phyloP scores from a whole-genome alignment of 2,888 invertebrate species.

The Lycophotia porphyrea region DNA sequence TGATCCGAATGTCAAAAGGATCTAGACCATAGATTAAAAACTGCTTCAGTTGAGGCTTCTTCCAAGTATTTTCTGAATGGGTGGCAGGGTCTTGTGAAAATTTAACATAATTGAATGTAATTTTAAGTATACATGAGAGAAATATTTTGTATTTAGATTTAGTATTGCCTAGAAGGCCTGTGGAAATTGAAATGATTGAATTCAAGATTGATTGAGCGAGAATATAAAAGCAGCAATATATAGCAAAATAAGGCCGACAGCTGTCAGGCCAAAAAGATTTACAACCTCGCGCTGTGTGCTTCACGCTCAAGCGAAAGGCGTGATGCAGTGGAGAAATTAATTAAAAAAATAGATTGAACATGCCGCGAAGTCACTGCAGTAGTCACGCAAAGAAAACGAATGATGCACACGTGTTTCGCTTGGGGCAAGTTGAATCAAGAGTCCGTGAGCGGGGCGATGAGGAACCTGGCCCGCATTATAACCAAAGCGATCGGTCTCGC shows the following conservation, averaged over 20 bases:
- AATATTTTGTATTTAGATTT: slow-evolving; percentile 60
- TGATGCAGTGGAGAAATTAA: not conserved
- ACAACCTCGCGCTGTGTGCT: not conserved
- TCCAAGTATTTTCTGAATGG: slow-evolving; percentile 12
- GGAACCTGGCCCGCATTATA: not conserved
- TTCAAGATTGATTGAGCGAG: slow-evolving; percentile 9
- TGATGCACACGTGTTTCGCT: not conserved
- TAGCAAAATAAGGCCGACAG: not conserved
- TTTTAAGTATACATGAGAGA: slow-evolving; percentile 65
- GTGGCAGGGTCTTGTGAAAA: slow-evolving; percentile 5
- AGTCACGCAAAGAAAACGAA: not conserved
- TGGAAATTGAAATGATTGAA: slow-evolving; percentile 16
- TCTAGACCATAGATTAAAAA: not conserved
- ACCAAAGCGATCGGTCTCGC: not conserved
- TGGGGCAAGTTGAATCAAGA: not conserved
- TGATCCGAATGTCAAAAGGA: not conserved
- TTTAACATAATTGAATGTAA: slow-evolving; percentile 39
- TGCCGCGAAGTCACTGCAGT: not conserved
- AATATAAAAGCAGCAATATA: no score
- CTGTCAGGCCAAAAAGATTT: not conserved
- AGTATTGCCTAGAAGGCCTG: slow-evolving; percentile 55
- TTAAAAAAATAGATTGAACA: not conserved
- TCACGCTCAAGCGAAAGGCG: not conserved
- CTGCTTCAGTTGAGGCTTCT: not conserved
- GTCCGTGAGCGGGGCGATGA: not conserved